Base-by-base conservation (phyloP, 2,113 vertebrate genomes). In the Stictonetta naevosa region DNA sequence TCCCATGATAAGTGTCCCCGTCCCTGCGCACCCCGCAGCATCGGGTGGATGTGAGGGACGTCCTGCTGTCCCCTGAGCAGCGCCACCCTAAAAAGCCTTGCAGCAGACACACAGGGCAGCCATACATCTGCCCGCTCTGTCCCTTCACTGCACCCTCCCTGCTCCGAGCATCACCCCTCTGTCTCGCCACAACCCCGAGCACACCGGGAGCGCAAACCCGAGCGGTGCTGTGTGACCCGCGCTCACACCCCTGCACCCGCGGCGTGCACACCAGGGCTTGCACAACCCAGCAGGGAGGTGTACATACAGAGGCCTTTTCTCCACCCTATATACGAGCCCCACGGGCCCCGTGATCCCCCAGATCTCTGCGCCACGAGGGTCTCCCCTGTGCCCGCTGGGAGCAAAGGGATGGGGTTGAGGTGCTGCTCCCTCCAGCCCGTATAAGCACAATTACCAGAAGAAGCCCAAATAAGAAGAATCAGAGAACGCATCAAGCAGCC, bases 1-100 rank as follows among this genome's bases (percentile, higher is more conserved):
- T 34, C 31, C 36, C 10, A 20, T 4, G 0, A 1, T 13, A 80
- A 28, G 4, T 23, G 31, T 7, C 15, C 58, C 55, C 0, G 0
- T 34, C 6, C 36, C 44, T 40, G 28, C 8, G 36, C 38, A 26
- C 36, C 36, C 50, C 11, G 50, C 28, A 13, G 62, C 26, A 40
- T 16, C 11, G 36, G 26, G 28, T 26, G 36, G 26, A 29, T 26
- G 26, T 29, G 13, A 40, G 25, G 60, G 28, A 29, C 17, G 26
- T 40, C 38, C 18, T 29, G 7, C 40, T 25, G 46, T 8, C 2
- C 15, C 8, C 23, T 58, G 8, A 63, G 25, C 21, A 34, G 11
- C 3, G 17, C 7, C 21, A 2, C n/a, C 46, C 74, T 74, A 90
- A 66, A 93, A 79, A 68, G 14, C 9, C 53, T 71, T 15, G 23